These are phyloP conservation scores for Papilio demoleus DNA, from an alignment of 2,888 invertebrate species.

Conservation along the genomic window DNA sequence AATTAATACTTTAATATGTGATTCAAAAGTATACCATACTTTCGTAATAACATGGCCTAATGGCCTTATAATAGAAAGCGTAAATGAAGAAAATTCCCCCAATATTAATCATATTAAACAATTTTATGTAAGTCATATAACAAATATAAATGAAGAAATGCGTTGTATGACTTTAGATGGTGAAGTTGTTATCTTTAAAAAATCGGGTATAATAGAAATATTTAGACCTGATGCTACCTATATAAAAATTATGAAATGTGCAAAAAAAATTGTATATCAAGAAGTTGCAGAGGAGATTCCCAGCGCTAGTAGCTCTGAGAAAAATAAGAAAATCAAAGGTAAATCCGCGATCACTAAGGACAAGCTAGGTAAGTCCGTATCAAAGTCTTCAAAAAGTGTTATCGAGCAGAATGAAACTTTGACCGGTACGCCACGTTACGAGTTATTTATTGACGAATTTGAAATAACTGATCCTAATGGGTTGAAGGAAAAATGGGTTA, in stretches of 20 bases:
- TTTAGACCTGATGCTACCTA: slow-evolving; percentile 65
- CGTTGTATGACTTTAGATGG: slow-evolving; percentile 72
- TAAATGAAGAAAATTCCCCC: slow-evolving; percentile 64
- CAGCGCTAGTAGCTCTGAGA: slow-evolving; percentile 56
- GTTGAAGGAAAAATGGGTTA: slow-evolving; percentile 61
- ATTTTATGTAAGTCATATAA: slow-evolving; percentile 52
- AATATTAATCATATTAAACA: slow-evolving; percentile 72
- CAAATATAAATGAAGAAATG: slow-evolving; percentile 63
- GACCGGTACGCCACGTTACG: slow-evolving; percentile 53
- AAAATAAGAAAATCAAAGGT: slow-evolving; percentile 61
- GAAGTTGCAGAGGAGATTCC: slow-evolving; percentile 48
- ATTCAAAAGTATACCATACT: slow-evolving; percentile 60
- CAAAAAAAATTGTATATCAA: slow-evolving; percentile 51
- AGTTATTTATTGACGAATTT: slow-evolving; percentile 68
- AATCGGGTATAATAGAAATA: slow-evolving; percentile 62
- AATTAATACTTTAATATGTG: slow-evolving; percentile 47
- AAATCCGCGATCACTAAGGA: slow-evolving; percentile 49
- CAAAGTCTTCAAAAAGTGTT: slow-evolving; percentile 57
- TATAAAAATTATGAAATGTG: slow-evolving; percentile 64
- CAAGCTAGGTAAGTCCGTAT: slow-evolving; percentile 56
- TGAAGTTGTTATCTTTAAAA: slow-evolving; percentile 71
- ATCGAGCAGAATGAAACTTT: slow-evolving; percentile 49
- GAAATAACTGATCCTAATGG: slow-evolving; percentile 67
- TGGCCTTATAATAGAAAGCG: slow-evolving; percentile 71
- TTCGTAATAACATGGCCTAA: slow-evolving; percentile 74